These are phyloP conservation scores for Temnothorax rugatulus DNA, from an alignment of 2,888 invertebrate species.

Conservation along the genomic window DNA sequence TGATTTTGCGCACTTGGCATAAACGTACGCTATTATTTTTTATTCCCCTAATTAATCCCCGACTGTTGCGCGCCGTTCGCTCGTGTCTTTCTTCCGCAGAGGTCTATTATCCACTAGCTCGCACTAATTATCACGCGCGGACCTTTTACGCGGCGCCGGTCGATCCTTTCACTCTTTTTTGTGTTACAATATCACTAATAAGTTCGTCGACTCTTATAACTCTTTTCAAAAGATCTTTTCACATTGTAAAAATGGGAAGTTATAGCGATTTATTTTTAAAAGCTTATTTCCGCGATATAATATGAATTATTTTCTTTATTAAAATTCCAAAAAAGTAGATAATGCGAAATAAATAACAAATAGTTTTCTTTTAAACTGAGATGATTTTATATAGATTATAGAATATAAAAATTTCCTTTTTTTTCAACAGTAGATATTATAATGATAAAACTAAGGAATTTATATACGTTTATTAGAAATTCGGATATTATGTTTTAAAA, in stretches of 20 bases:
- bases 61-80: conserved; percentile 8
- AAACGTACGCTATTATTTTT: conserved; percentile 26
- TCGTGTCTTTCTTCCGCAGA: conserved; percentile 57
- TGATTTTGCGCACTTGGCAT: not conserved
- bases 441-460: not conserved
- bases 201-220: conserved; percentile 4
- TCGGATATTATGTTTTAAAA: not conserved
- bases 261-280: not conserved
- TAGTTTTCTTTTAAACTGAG: not conserved
- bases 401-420: not conserved
- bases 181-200: conserved; percentile 39
- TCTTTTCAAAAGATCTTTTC: conserved; percentile 11
- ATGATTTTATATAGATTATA: not conserved
- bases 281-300: not conserved
- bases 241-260: not conserved
- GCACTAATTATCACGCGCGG: conserved; percentile 65
- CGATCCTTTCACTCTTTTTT: conserved; percentile 68
- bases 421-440: not conserved
- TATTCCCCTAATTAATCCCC: conserved; percentile 28
- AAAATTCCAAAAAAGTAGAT: not conserved
- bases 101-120: conserved; percentile 57
- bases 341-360: not conserved
- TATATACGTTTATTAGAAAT: not conserved
- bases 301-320: not conserved
- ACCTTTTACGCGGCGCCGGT: conserved; percentile 57